phyloP scores from a whole-genome alignment of 2,797 vertebrate species.

The Melanotaenia pygmaea region DNA sequence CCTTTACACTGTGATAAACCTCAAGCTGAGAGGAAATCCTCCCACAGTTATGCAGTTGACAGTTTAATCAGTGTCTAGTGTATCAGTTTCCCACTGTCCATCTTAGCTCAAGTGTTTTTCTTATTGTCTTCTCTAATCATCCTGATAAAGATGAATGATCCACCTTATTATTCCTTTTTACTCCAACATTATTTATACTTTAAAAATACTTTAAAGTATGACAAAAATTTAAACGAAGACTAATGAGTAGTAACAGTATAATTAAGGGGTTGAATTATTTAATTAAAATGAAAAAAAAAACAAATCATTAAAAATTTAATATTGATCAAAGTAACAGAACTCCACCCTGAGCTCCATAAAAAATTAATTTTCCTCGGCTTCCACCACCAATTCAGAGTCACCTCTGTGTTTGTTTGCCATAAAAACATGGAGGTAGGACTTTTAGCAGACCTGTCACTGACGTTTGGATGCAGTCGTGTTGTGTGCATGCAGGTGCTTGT shows the following conservation, averaged over 20 bases:
- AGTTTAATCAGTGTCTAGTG: neutral
- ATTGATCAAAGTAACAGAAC: neutral
- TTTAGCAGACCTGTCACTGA: neutral
- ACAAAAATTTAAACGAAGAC: neutral
- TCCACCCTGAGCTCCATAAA: neutral
- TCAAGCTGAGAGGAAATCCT: neutral
- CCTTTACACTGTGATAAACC: neutral
- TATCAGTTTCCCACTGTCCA: neutral
- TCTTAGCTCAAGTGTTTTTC: neutral
- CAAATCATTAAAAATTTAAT: neutral
- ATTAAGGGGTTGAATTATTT: too few species aligned
- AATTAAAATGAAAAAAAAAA: neutral
- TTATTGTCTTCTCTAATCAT: neutral
- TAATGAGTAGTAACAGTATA: too few species aligned
- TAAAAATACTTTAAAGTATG: neutral
- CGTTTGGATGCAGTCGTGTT: neutral
- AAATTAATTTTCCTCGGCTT: neutral
- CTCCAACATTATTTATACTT: neutral
- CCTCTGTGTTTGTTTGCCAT: constrained; percentile 1
- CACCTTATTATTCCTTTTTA: neutral
- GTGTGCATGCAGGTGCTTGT: constrained; percentile 1
- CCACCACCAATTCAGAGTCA: fast-evolving
- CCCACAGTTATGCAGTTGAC: neutral
- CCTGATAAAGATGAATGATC: neutral
- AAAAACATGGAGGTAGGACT: neutral